A percentile compares a stretch with the other conserved stretches of the same genome.
Conservation (phyloP, 2,113 vertebrate species). For the Zapornia atra region DNA sequence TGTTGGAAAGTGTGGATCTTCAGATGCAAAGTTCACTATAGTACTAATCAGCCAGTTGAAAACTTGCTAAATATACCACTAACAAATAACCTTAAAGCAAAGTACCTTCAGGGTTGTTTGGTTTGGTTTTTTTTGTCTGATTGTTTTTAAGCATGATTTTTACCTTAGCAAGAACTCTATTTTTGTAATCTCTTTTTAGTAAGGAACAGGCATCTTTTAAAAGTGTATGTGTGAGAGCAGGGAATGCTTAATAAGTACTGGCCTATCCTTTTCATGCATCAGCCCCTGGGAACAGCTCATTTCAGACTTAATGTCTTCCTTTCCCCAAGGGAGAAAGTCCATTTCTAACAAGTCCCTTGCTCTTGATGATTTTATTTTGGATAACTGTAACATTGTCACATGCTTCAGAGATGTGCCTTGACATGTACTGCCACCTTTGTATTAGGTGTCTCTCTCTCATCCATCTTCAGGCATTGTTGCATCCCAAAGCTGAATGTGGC, state of each 20-base stretch:
- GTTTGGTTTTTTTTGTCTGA: background rate
- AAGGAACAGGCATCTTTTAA: background rate
- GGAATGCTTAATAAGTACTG: background rate
- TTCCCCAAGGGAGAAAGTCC: background rate
- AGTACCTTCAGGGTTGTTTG: background rate
- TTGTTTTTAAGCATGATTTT: background rate
- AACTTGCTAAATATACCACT: background rate
- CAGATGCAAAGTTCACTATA: background rate
- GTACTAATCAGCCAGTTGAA: background rate
- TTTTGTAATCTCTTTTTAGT: background rate
- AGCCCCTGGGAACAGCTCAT: background rate
- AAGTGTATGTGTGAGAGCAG: rapidly evolving
- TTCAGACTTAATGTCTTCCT: background rate
- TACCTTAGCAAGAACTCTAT: background rate
- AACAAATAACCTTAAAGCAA: background rate
- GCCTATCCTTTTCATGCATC: background rate
- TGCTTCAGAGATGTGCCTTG: background rate
- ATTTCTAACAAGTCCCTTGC: background rate
- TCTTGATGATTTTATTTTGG: conserved; percentile 34
- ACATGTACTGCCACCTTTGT: background rate
- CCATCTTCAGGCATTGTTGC: conserved; percentile 5
- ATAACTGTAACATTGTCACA: background rate
- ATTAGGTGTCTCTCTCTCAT: background rate
- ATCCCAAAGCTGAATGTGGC: background rate
- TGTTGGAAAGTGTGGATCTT: background rate